Base-by-base conservation (phyloP, 2,113 vertebrate species). In the Fulica atra region DNA sequence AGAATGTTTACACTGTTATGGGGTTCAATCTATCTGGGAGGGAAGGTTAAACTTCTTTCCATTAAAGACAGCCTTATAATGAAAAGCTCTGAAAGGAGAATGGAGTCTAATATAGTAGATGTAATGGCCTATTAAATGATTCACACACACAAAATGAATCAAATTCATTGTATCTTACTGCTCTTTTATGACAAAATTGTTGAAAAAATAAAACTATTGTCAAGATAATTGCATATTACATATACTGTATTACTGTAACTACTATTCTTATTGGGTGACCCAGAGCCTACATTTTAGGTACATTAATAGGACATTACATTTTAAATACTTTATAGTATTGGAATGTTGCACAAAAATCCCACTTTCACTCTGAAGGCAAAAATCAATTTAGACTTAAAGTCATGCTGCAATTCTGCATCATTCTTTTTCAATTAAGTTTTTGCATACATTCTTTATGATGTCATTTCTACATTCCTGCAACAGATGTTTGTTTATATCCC, bases 91-190 rank as follows among this genome's bases (percentile, higher is more conserved):
- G 98, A 98, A 98, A 97, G 96, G 97, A 98, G 97, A 98, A 98
- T 98, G 96, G 96, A 98, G 97, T 96, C 97, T 98, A 98, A 98
- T 98, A 98, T 98, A 98, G 98, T 98, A 98, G 97, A 98, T 96
- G 98, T 98, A 98, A 98, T 98, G 98, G 98, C 98, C 98, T 98
- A 98, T 98, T 98, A 98, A 98, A 98, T 98, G 98, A 98, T 98
- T 98, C 98, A 98, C 98, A 98, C 97, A 98, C 97, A 97, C 97
- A 98, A 98, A 98, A 98, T 98, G 98, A 98, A 98, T 98, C 98
- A 98, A 98, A 98, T 98, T 98, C 98, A 98, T 98, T 98, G 97
- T 97, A 98, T 98, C 97, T 97, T 97, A 98, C 98, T 98, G 98
- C 97, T 98, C 97, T 98, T 98, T 98, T 98, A 98, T 98, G 97